These are phyloP conservation scores for Oncorhynchus tshawytscha DNA, from an alignment of 2,113 vertebrate species.

Conservation along the genomic window DNA sequence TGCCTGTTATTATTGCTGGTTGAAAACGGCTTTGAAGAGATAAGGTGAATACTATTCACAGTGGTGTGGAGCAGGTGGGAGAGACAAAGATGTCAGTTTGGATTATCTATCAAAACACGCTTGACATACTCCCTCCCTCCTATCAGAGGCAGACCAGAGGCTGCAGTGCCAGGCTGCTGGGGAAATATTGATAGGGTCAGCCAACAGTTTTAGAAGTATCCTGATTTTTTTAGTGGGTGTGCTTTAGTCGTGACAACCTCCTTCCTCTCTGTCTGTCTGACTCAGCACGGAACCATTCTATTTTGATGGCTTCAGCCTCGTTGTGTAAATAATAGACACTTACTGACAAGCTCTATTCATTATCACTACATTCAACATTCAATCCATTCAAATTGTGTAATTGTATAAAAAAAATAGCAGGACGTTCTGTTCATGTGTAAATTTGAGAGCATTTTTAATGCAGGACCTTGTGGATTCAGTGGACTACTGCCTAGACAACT, in stretches of 20 bases:
- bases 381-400: neutral
- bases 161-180: neutral
- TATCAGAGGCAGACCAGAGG: no score
- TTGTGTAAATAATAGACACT: neutral
- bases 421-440: constrained; percentile 9
- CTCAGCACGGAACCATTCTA: neutral
- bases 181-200: neutral
- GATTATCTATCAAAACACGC: no score
- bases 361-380: neutral
- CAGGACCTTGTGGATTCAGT: neutral
- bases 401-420: neutral
- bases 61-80: no score
- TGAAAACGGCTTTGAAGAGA: no score
- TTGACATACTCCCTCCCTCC: no score
- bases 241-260: neutral
- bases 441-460: neutral
- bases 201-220: neutral
- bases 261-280: neutral
- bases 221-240: neutral
- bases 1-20: no score
- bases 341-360: neutral
- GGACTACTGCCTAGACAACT: neutral
- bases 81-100: no score
- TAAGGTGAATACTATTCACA: no score
- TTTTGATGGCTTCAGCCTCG: neutral